Evolutionary conservation across 2,888 invertebrate genomes (phyloP), one percentile per base, ranked within the genome.

Genomic region (Gonocerus acuteangulatus): DNA sequence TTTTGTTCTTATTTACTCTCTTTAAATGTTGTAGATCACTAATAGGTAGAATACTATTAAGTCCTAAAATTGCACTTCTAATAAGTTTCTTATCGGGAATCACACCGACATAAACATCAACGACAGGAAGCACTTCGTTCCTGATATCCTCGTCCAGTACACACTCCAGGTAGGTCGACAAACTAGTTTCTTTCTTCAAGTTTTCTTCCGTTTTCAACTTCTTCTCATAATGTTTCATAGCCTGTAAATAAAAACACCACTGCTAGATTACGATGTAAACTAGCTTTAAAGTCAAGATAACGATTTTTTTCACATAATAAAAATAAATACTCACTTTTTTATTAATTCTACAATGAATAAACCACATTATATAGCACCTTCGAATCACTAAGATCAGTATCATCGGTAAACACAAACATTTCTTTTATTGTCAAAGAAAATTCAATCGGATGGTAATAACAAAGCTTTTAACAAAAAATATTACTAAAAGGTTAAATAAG

Each of bases 1-100:
- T 61, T 13, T 61, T 62, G 42, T 66, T 78, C 4, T 79, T 79
- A 42, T 79, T 77, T 1, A 87, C 85, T 65, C 90, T 78, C 72
- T 91, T 91, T 16, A 91, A 74, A 74, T 90, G 88, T 48, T 79
- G 78, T 9, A 88, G 74, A 15, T 79, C 76, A 15, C 79, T 77
- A 2, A 88, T 69, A 0, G 86, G 83, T 36, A 82, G 68, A 23
- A 77, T 76, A 23, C 79, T 75, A 67, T 82, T 83, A 13, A 86
- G 72, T 42, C 78, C 73, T 21, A 74, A 68, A 44, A 91, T 82
- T 0, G 83, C 76, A 62, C 74, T 76, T 0, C 87, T 87, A 44
- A 82, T 82, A 13, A 79, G 74, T 70, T 81, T 83, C 19, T 78
- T 78, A 61, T 84, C 77, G 59, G 75, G 77, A 18, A 89, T 77